These are phyloP conservation scores for Brevimyrus niger DNA, from an alignment of 2,113 vertebrate genomes.

Conservation along the genomic window DNA sequence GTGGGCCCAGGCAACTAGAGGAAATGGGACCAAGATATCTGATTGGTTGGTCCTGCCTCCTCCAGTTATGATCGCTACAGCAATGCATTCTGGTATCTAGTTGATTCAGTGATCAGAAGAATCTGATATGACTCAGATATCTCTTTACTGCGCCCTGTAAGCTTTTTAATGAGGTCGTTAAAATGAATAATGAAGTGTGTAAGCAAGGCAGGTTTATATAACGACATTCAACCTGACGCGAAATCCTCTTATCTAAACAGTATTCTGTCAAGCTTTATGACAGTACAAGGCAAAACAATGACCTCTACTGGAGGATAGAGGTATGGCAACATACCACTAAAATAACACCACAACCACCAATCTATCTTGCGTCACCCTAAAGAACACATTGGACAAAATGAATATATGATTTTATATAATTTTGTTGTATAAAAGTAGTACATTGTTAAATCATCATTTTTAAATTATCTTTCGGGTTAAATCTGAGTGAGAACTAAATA, in stretches of 20 bases:
- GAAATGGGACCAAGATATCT: no score
- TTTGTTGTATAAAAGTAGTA: not conserved
- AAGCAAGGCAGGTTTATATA: not conserved
- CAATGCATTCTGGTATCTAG: not conserved
- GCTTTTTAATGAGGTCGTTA: not conserved
- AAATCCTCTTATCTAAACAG: not conserved
- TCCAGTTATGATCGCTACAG: not conserved
- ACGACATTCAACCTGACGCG: not conserved
- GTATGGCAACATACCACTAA: not conserved
- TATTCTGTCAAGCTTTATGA: not conserved
- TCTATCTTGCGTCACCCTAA: not conserved
- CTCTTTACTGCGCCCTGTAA: not conserved
- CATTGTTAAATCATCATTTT: not conserved
- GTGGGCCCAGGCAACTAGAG: no score
- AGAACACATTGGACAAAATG: not conserved
- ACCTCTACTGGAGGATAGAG: slow-evolving; percentile 30
- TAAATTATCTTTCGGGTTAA: not conserved
- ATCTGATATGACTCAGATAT: not conserved
- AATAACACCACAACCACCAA: not conserved
- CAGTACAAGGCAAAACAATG: slow-evolving; percentile 25
- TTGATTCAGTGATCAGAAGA: not conserved
- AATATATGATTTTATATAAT: not conserved
- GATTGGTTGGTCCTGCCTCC: no score
- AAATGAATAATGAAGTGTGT: not conserved
- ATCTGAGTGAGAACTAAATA: not conserved